Conservation (phyloP, 2,113 vertebrate species). For the Pterocles burchelli region DNA sequence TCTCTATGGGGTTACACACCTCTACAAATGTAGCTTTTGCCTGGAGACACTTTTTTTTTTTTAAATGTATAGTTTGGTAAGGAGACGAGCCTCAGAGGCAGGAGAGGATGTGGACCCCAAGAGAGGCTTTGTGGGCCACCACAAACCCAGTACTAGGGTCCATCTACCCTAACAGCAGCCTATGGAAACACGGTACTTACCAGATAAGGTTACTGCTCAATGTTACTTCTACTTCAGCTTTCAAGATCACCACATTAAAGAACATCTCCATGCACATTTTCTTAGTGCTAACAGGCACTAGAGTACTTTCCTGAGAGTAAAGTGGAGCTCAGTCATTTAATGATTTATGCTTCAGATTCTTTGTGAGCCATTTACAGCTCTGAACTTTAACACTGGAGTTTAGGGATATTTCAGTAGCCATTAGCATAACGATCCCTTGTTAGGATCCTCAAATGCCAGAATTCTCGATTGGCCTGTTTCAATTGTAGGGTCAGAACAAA, state of each 20-base stretch:
- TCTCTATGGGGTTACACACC: background rate
- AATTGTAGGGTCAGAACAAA: constrained; percentile 63
- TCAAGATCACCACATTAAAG: background rate
- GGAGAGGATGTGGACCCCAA: background rate
- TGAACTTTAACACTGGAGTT: constrained; percentile 34
- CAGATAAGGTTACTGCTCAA: background rate
- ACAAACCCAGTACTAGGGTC: background rate
- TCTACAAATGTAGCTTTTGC: background rate
- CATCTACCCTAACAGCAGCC: background rate
- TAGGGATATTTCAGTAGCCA: constrained; percentile 31
- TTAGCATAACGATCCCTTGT: constrained; percentile 32
- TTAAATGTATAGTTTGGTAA: background rate
- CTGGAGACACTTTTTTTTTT: background rate
- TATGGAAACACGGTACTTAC: background rate
- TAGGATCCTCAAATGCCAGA: constrained; percentile 31
- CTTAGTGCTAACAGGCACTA: background rate
- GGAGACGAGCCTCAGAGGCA: background rate
- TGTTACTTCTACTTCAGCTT: background rate
- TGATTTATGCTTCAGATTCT: background rate
- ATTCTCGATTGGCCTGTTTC: constrained; percentile 33
- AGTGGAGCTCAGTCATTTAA: background rate
- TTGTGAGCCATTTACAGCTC: background rate
- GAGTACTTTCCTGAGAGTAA: background rate
- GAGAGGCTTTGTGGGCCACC: background rate
- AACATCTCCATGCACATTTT: background rate